A percentile compares a stretch with the other conserved stretches of the same genome.
Evolutionary conservation across 2,888 invertebrate species (phyloP).

Genomic region (Sabatieria punctata): DNA sequence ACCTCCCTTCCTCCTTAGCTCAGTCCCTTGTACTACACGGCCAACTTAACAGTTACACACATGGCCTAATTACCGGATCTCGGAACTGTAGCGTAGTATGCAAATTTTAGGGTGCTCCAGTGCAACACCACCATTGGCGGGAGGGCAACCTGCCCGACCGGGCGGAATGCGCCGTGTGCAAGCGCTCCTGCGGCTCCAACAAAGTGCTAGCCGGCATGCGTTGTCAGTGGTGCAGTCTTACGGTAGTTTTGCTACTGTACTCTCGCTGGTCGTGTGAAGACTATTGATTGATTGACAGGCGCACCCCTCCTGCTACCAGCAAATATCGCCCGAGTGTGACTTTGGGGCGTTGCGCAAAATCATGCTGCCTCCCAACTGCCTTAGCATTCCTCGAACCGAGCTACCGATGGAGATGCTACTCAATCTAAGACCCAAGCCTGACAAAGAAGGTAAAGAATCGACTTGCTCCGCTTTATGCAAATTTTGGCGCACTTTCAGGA

Average conservation of each 20-base stretch:
- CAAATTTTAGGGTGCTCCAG: conserved; percentile 30
- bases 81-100: too few species aligned
- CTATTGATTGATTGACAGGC: conserved; percentile 50
- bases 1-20: too few species aligned
- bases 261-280: too few species aligned
- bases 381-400: conserved; percentile 96
- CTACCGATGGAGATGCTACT: conserved; percentile 97
- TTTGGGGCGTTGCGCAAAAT: conserved; percentile 94
- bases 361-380: conserved; percentile 92
- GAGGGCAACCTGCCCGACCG: conserved; percentile 95
- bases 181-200: conserved; percentile 91
- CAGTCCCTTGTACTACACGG: too few species aligned
- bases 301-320: conserved; percentile 81
- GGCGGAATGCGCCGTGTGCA: conserved; percentile 91
- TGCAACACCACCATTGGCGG: conserved; percentile 96
- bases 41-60: too few species aligned
- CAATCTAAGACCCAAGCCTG: conserved; percentile 52
- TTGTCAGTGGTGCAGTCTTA: conserved; percentile 46
- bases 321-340: conserved; percentile 79
- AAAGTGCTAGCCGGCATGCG: conserved; percentile 86
- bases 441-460: too few species aligned
- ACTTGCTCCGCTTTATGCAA: too few species aligned
- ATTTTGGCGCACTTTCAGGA: too few species aligned
- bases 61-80: too few species aligned
- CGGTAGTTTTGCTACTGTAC: conserved; percentile 35